Conservation (phyloP, 1,140 invertebrate genomes). For the Saccostrea echinata region DNA sequence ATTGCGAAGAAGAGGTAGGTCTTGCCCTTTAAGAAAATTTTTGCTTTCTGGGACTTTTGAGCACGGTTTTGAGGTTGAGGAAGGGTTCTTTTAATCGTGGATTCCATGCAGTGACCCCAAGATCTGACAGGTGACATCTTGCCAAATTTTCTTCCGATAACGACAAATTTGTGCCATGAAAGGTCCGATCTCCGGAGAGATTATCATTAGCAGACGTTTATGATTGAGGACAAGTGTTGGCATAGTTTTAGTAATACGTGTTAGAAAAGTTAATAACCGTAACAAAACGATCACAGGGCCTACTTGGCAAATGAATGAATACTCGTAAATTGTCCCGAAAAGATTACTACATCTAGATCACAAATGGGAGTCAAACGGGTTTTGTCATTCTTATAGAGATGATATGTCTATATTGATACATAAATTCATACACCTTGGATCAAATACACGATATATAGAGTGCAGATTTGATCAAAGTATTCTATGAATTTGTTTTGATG, state of each 20-base stretch:
- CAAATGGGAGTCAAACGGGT: neutral
- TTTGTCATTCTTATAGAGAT: neutral
- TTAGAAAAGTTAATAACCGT: constrained; percentile 13
- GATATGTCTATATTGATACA: constrained; percentile 21
- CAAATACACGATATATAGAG: neutral
- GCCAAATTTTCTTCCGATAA: neutral
- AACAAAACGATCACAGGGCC: neutral
- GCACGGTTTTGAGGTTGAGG: neutral
- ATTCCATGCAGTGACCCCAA: neutral
- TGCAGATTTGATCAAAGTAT: neutral
- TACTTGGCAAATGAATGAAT: constrained; percentile 32
- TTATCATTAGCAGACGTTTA: neutral
- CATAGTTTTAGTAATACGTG: constrained; percentile 2
- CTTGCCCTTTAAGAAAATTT: neutral
- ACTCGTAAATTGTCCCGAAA: neutral
- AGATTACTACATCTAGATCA: neutral
- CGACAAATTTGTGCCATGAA: neutral
- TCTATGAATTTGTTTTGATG: constrained; percentile 5
- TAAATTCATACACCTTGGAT: constrained; percentile 15
- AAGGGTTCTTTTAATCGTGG: neutral
- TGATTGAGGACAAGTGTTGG: constrained; percentile 24
- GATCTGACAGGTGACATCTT: neutral
- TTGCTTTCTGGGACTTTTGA: too few relatives aligned
- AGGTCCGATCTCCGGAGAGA: neutral
- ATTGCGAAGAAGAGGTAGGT: constrained; percentile 20